Conservation (phyloP, 2,888 invertebrate species). For the Acrocera orbiculus region DNA sequence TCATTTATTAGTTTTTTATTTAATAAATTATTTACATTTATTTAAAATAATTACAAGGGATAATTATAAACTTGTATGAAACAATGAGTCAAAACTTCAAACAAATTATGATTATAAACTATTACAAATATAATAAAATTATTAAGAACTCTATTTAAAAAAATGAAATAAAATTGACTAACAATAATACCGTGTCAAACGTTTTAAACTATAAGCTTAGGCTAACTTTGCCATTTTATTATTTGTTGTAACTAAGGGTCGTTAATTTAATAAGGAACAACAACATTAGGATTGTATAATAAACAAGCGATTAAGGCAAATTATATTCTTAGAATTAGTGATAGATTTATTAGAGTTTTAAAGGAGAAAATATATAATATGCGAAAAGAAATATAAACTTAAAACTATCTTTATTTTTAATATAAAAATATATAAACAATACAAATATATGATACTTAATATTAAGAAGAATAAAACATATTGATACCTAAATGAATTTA, state of each 20-base stretch:
- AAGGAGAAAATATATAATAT: conserved; percentile 5
- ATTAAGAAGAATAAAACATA: conserved; percentile 7
- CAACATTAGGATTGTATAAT: conserved; percentile 12
- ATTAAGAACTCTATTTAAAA: background rate
- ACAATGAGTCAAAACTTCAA: conserved; percentile 1
- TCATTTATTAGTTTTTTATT: too few relatives aligned
- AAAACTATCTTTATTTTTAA: conserved; percentile 9
- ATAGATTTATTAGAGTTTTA: conserved; percentile 5
- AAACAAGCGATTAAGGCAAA: conserved; percentile 7
- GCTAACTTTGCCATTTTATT: conserved; percentile 16
- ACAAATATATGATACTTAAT: conserved; percentile 6
- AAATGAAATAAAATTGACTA: conserved; percentile 12
- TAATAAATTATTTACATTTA: too few relatives aligned
- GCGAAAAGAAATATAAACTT: conserved; percentile 3
- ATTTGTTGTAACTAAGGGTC: conserved; percentile 15
- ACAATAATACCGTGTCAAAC: conserved; percentile 17
- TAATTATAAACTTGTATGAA: too few relatives aligned
- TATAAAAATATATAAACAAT: conserved; percentile 8
- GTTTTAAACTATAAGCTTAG: conserved; percentile 15
- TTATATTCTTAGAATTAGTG: conserved; percentile 9
- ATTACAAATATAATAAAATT: conserved; percentile 2
- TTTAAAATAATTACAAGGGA: too few relatives aligned
- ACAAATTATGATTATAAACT: conserved; percentile 6
- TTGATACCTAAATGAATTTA: conserved; percentile 13
- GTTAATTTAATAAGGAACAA: conserved; percentile 16